Conservation (phyloP, 2,113 vertebrate species). For the Leptodactylus fuscus region DNA sequence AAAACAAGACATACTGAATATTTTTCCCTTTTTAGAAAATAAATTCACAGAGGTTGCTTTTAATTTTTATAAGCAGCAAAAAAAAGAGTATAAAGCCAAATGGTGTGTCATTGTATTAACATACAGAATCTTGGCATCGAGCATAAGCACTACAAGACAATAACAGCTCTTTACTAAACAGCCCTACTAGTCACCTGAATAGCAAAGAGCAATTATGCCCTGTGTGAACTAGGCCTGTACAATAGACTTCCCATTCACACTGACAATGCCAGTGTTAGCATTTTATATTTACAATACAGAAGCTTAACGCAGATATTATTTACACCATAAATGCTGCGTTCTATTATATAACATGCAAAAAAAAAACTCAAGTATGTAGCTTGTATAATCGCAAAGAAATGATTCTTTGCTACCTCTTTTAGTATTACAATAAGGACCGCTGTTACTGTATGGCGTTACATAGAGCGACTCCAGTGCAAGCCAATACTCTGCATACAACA, state of each 20-base stretch:
- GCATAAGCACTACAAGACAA: constrained; percentile 1
- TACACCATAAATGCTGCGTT: constrained; percentile 1
- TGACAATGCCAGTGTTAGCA: constrained; percentile 29
- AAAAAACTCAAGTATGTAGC: neutral
- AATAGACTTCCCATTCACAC: constrained; percentile 23
- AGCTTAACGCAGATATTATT: constrained; percentile 35
- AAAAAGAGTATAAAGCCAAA: neutral
- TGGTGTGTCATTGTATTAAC: neutral
- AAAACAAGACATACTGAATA: neutral
- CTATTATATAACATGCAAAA: constrained; percentile 17
- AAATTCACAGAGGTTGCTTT: neutral
- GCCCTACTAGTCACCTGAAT: constrained; percentile 24
- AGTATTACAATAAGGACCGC: neutral
- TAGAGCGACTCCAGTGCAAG: neutral
- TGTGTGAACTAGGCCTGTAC: neutral
- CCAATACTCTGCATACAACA: neutral
- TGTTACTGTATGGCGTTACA: constrained; percentile 23
- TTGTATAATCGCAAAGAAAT: constrained; percentile 48
- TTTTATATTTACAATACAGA: constrained; percentile 42
- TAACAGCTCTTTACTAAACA: constrained; percentile 2
- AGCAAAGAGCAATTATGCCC: constrained; percentile 36
- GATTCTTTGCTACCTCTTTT: neutral
- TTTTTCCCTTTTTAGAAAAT: neutral
- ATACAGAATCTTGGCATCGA: constrained; percentile 19
- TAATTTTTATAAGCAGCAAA: neutral